phyloP scores from a whole-genome alignment of 2,888 invertebrate species.

The Antitype chi region DNA sequence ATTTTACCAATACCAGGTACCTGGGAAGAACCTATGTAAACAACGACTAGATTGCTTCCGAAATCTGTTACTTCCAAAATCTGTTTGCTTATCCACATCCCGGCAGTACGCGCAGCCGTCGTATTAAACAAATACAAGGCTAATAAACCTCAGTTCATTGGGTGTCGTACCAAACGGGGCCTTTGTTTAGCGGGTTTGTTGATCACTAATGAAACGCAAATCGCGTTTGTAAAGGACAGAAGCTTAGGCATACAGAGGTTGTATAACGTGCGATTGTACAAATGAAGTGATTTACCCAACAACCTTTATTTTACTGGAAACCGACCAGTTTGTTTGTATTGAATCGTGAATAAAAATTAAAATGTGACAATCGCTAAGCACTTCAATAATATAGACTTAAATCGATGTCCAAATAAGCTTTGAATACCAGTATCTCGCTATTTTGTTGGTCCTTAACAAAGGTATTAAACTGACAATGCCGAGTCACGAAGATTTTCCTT shows the following conservation, averaged over 20 bases:
- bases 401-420: not conserved
- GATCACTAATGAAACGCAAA: conserved; percentile 65
- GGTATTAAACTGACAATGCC: not conserved
- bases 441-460: not conserved
- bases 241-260: conserved; percentile 25
- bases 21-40: conserved; percentile 73
- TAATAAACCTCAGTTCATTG: conserved; percentile 77
- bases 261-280: conserved; percentile 9
- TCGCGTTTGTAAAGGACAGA: conserved; percentile 62
- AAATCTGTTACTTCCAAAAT: conserved; percentile 78
- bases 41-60: conserved; percentile 76
- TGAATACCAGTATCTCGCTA: not conserved
- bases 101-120: conserved; percentile 62
- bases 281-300: not conserved
- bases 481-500: not conserved
- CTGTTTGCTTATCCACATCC: conserved; percentile 76
- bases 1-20: conserved; percentile 58
- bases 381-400: not conserved
- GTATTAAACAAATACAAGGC: conserved; percentile 78
- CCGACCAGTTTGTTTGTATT: not conserved
- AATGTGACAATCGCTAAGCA: not conserved
- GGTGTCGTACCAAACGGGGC: conserved; percentile 68
- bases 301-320: not conserved
- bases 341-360: not conserved
- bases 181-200: conserved; percentile 67